These are phyloP conservation scores for Sprattus sprattus DNA, from an alignment of 2,113 vertebrate species.

Conservation along the genomic window DNA sequence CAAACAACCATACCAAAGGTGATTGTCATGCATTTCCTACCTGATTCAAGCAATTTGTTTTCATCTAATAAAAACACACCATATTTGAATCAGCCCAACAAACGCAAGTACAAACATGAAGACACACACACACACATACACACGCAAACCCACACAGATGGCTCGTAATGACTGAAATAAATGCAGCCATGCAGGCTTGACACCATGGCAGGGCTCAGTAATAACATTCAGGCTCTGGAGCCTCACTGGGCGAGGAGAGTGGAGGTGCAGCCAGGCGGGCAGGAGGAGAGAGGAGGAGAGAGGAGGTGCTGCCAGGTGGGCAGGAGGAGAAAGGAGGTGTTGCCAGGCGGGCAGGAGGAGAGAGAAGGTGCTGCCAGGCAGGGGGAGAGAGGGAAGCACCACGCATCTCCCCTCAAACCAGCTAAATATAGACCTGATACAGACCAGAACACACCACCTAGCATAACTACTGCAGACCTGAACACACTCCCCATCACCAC, in stretches of 20 bases:
- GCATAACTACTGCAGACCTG: neutral
- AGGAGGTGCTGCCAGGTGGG: neutral
- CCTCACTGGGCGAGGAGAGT: neutral
- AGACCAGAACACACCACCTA: neutral
- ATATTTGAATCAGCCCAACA: neutral
- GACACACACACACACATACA: neutral
- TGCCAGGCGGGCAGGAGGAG: neutral
- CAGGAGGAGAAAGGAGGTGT: neutral
- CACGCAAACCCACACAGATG: conserved; percentile 1
- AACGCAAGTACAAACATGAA: neutral
- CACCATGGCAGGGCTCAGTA: neutral
- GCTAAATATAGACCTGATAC: conserved; percentile 25
- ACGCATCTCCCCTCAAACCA: conserved; percentile 34
- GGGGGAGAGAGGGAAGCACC: conserved; percentile 28
- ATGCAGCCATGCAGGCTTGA: neutral
- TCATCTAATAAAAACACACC: neutral
- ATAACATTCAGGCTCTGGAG: neutral
- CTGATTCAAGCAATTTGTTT: conserved; percentile 1
- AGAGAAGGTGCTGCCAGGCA: no score
- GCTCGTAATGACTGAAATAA: conserved; percentile 4
- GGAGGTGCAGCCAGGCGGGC: neutral
- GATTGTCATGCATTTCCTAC: neutral
- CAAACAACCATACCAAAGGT: neutral
- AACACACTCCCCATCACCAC: neutral
- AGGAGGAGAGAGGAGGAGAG: neutral